Evolutionary conservation across 2,888 invertebrate genomes (phyloP).

Genomic region (Galeopsomyia nigrocyanea): DNA sequence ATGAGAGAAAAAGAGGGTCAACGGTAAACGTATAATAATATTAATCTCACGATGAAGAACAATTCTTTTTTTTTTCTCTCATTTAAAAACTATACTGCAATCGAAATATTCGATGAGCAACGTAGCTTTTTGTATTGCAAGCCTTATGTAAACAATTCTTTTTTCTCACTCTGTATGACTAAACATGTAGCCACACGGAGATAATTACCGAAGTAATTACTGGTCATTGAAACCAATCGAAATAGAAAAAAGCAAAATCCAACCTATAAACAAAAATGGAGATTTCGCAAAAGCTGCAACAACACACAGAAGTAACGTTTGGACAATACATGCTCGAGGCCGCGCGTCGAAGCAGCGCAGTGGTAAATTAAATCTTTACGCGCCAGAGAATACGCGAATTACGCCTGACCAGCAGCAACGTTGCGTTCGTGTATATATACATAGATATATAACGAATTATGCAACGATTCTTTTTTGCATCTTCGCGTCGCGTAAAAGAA

Average conservation of each 20-base stretch:
- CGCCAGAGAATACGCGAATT: conserved; percentile 48
- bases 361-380: conserved; percentile 50
- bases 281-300: conserved; percentile 14
- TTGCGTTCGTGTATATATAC: not conserved
- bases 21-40: too few relatives aligned
- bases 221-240: not conserved
- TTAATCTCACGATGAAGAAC: too few relatives aligned
- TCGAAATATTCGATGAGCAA: too few relatives aligned
- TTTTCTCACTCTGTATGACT: too few relatives aligned
- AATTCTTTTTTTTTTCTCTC: not conserved
- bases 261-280: not conserved
- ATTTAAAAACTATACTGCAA: too few relatives aligned
- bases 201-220: too few relatives aligned
- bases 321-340: conserved; percentile 46
- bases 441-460: conserved; percentile 40
- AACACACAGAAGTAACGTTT: conserved; percentile 13
- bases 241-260: not conserved
- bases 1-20: not conserved
- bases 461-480: conserved; percentile 32
- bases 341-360: conserved; percentile 10
- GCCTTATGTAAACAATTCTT: too few relatives aligned
- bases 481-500: not conserved
- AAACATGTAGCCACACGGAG: too few relatives aligned
- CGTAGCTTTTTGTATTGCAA: too few relatives aligned
- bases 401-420: conserved; percentile 22